These are phyloP conservation scores for Brotogeris chrysoptera DNA, from an alignment of 2,797 vertebrate species.

Conservation along the genomic window DNA sequence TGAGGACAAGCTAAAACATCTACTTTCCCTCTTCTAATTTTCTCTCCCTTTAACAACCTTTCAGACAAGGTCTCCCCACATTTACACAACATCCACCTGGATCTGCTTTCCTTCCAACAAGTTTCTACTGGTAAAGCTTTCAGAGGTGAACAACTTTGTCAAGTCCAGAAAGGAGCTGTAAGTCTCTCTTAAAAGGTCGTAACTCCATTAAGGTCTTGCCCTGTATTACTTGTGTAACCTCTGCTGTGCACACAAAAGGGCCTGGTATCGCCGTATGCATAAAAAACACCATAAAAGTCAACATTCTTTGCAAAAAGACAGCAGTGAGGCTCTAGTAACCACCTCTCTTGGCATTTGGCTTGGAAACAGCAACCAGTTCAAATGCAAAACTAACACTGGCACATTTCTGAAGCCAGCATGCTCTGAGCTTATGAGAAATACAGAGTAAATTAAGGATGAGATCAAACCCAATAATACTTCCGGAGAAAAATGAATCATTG, in stretches of 20 bases:
- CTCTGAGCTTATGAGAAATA: not conserved
- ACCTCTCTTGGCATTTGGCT: not conserved
- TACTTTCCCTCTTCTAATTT: constrained; percentile 25
- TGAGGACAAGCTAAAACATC: constrained; percentile 24
- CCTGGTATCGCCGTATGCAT: not conserved
- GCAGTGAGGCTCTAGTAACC: not conserved
- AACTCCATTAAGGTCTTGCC: not conserved
- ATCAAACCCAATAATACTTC: constrained; percentile 10
- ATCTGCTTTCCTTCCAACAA: constrained; percentile 43
- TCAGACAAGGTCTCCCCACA: constrained; percentile 26
- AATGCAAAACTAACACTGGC: not conserved
- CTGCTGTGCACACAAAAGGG: not conserved
- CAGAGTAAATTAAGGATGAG: constrained; percentile 16
- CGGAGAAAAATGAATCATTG: constrained; percentile 24
- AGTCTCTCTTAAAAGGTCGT: not conserved
- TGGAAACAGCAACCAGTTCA: not conserved
- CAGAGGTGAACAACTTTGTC: not conserved
- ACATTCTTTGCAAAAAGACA: not conserved
- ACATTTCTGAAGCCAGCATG: not conserved
- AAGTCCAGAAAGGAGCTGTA: constrained; percentile 6
- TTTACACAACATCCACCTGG: constrained; percentile 57
- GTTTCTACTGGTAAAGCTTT: constrained; percentile 55
- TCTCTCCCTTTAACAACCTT: constrained; percentile 12
- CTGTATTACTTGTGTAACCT: not conserved
- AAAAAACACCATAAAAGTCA: not conserved